These are phyloP conservation scores for Channa striata DNA, from an alignment of 2,797 vertebrate species.

Conservation along the genomic window DNA sequence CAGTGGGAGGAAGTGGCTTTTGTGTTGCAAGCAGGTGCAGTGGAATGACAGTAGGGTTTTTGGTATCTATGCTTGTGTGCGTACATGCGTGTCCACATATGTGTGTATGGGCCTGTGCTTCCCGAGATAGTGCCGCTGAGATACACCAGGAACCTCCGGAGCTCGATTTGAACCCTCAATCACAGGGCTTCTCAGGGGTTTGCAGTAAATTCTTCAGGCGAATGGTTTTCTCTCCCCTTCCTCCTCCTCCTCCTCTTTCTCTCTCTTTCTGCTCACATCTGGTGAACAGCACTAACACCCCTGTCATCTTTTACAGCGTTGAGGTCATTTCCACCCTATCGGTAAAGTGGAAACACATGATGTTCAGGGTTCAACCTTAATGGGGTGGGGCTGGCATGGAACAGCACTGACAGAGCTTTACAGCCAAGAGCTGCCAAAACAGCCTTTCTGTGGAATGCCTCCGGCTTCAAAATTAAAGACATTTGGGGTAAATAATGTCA, in stretches of 20 bases:
- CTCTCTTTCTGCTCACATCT: constrained; percentile 81
- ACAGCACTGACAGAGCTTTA: constrained; percentile 77
- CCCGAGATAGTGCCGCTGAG: constrained; percentile 66
- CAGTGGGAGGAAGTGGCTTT: constrained; percentile 83
- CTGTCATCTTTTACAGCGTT: constrained; percentile 87
- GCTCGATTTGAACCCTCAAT: constrained; percentile 84
- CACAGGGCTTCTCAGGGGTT: constrained; percentile 82
- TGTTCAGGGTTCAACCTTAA: constrained; percentile 78
- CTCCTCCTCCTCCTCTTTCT: constrained; percentile 58
- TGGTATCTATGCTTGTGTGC: constrained; percentile 24
- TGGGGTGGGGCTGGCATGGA: constrained; percentile 81
- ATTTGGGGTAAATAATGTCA: constrained; percentile 63
- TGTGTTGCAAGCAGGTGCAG: constrained; percentile 84
- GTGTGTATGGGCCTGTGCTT: constrained; percentile 33
- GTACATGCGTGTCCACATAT: constrained; percentile 1
- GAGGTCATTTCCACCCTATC: constrained; percentile 88
- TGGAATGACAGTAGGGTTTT: constrained; percentile 75
- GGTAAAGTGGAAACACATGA: constrained; percentile 86
- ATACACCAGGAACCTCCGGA: constrained; percentile 83
- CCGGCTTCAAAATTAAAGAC: constrained; percentile 69
- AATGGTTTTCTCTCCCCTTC: constrained; percentile 81
- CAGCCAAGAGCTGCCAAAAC: constrained; percentile 73
- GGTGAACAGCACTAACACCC: constrained; percentile 84
- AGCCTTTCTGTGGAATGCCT: constrained; percentile 66
- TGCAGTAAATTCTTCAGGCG: constrained; percentile 85